Conservation (phyloP, 2,888 invertebrate genomes). For the Melieria crassipennis region DNA sequence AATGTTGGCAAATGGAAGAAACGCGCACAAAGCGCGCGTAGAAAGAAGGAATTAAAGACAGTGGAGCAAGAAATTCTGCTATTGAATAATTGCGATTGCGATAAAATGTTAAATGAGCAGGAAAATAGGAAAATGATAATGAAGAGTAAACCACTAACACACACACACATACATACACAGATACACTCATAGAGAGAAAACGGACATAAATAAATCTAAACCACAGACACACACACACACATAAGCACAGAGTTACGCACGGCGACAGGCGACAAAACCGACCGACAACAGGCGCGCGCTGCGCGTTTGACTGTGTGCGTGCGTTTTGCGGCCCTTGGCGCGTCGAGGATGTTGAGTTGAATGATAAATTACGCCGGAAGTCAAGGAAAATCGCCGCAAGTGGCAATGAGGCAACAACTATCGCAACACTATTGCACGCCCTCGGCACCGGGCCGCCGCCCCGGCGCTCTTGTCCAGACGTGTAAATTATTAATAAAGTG, state of each 20-base stretch:
- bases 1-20: no score
- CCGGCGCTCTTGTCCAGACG: no score
- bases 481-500: no score
- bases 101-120: constrained; percentile 60
- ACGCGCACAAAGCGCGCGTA: no score
- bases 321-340: no score
- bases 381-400: neutral
- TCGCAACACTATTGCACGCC: no score
- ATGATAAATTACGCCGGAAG: constrained; percentile 17
- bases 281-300: neutral
- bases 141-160: neutral
- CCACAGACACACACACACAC: neutral
- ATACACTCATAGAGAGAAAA: neutral
- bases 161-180: constrained; percentile 6
- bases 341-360: neutral
- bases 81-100: constrained; percentile 60
- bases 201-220: neutral
- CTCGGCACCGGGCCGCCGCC: no score
- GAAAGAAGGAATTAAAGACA: neutral
- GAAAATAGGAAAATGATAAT: constrained; percentile 54
- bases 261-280: neutral
- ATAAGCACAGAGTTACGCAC: neutral
- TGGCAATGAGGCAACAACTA: no score
- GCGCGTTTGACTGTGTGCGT: neutral
- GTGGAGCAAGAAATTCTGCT: constrained; percentile 43